Evolutionary conservation across 2,888 invertebrate species (phyloP).

Genomic region (Apantesis nais): DNA sequence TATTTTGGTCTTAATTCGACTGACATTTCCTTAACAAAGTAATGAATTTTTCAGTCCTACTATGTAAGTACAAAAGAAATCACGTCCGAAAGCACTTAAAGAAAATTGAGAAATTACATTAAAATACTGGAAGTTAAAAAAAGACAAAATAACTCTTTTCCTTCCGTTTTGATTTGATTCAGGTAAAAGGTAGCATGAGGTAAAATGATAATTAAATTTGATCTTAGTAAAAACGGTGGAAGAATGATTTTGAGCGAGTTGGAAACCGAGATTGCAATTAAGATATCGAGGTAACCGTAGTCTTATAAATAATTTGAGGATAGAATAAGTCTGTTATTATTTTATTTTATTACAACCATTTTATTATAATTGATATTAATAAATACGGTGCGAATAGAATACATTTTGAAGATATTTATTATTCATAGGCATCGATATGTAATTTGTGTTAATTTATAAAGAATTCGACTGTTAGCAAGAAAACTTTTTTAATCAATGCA

Average conservation of each 20-base stretch:
- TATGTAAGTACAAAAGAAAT: constrained; percentile 9
- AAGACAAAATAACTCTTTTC: constrained; percentile 28
- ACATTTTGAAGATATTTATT: too few species aligned
- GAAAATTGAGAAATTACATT: constrained; percentile 36
- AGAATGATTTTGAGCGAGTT: constrained; percentile 29
- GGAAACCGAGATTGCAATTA: constrained; percentile 39
- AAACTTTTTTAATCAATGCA: too few species aligned
- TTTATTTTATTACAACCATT: neutral
- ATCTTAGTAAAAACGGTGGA: constrained; percentile 34
- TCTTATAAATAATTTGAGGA: constrained; percentile 12
- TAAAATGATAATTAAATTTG: constrained; percentile 45
- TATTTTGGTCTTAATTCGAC: neutral
- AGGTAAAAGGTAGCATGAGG: constrained; percentile 29
- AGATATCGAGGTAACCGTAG: constrained; percentile 32
- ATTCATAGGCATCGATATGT: too few species aligned
- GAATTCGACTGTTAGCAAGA: too few species aligned
- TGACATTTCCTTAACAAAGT: neutral
- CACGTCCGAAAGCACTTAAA: constrained; percentile 27
- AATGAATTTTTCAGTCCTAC: neutral
- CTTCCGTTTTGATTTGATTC: constrained; percentile 35
- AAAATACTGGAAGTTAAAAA: constrained; percentile 39
- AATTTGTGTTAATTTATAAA: too few species aligned
- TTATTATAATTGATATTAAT: neutral
- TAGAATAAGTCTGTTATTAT: neutral
- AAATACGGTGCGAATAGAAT: neutral